Evolutionary conservation across 2,113 vertebrate species (phyloP), one percentile per base, ranked within the genome.

Genomic region (Rhodinocichla rosea): DNA sequence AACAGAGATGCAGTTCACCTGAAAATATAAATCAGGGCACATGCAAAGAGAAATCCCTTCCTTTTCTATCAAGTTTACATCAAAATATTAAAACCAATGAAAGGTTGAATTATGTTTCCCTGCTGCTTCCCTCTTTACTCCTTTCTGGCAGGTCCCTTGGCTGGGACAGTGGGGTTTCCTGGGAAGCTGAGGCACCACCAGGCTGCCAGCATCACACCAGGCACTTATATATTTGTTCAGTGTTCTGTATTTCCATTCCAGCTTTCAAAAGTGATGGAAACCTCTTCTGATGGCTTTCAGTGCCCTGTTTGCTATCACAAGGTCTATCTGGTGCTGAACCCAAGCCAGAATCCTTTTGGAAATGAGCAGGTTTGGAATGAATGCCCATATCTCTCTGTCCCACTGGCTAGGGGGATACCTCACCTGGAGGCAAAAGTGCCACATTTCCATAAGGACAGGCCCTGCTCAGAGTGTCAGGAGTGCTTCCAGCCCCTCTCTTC

Each of bases 1-100:
- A 67, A 92, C 56, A 65, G 55, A 75, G 78, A 68, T n/a, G 59
- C 70, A 73, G 49, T 57, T 95, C 75, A 85, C 69, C 74, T 85
- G 32, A 65, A 82, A 82, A 89, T 57, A 94, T 28, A 79, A 95
- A 91, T 76, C 91, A 80, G 2, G 4, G 70, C 12, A 59, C 77
- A 85, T 11, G 49, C 67, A 88, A 85, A 91, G 21, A 83, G 67
- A 92, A 80, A 89, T 49, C 37, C 33, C 78, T 83, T 83, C 56
- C 52, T 73, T 59, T 82, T 56, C 85, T 73, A 49, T 62, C 53
- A 71, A 23, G 39, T 78, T 63, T 37, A 33, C 27, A 13, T 85
- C 85, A 37, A 88, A 95, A 70, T 35, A 89, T 28, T 55, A 60
- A 87, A 89, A 39, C 19, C 15, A 55, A 42, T 22, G 62, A 80